Evolutionary conservation across 2,888 invertebrate genomes (phyloP).

Genomic region (Heteromurus nitidus): DNA sequence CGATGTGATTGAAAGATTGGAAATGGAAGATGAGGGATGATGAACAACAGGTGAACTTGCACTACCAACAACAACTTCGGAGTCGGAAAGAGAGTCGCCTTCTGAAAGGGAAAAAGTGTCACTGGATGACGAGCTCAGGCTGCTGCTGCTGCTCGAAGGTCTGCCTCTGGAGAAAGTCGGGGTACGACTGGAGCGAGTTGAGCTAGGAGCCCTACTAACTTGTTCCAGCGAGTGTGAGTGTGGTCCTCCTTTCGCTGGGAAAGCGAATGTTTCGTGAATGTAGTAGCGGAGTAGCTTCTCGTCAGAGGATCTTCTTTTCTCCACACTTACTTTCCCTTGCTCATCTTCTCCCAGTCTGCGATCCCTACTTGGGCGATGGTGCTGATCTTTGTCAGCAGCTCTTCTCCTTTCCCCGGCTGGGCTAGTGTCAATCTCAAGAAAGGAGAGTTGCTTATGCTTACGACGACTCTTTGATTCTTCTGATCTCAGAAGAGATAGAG

Average conservation of each 20-base stretch:
- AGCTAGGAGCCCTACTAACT: slow-evolving; percentile 37
- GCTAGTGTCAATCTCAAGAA: no score
- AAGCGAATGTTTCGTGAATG: not conserved
- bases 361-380: no score
- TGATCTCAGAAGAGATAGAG: not conserved
- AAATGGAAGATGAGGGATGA: not conserved
- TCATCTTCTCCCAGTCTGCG: no score
- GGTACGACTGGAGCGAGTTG: slow-evolving; percentile 38
- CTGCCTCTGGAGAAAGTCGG: slow-evolving; percentile 56
- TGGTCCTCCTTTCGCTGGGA: not conserved
- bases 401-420: not conserved
- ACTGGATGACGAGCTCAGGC: not conserved
- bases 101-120: slow-evolving; percentile 9
- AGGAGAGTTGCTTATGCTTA: no score
- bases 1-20: not conserved
- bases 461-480: no score
- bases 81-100: not conserved
- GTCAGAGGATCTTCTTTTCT: not conserved
- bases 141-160: slow-evolving; percentile 14
- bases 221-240: not conserved
- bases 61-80: not conserved
- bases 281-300: not conserved
- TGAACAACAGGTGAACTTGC: slow-evolving; percentile 51
- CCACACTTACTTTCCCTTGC: slow-evolving; percentile 3
- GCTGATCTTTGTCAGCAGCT: not conserved